phyloP scores from a whole-genome alignment of 1,140 invertebrate genomes.

The Lordiphosa collinella region DNA sequence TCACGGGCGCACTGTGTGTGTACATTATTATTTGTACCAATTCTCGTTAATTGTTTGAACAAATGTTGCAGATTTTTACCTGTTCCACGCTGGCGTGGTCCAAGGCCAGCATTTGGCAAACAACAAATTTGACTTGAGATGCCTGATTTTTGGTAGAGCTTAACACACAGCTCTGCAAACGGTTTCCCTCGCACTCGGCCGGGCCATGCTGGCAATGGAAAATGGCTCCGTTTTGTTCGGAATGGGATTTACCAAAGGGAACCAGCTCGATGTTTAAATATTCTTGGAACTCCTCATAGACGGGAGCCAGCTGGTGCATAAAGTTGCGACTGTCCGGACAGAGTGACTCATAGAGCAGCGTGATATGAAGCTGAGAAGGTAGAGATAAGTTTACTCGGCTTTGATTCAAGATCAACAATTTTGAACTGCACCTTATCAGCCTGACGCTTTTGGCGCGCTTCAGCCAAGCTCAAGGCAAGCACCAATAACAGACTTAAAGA shows the following conservation, averaged over 20 bases:
- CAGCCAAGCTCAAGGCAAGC: constrained; percentile 15
- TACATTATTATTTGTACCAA: constrained; percentile 1
- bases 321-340: constrained; percentile 89
- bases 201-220: constrained; percentile 86
- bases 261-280: constrained; percentile 82
- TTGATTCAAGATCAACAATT: background rate
- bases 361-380: constrained; percentile 55
- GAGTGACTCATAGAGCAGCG: constrained; percentile 88
- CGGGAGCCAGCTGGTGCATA: constrained; percentile 81
- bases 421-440: constrained; percentile 31
- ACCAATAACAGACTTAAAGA: constrained; percentile 24
- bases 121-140: constrained; percentile 80
- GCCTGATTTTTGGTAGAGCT: constrained; percentile 78
- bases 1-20: constrained; percentile 80
- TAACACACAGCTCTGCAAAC: constrained; percentile 84
- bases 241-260: constrained; percentile 89
- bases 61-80: constrained; percentile 31
- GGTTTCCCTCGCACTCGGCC: constrained; percentile 84
- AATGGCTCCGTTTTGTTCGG: constrained; percentile 78
- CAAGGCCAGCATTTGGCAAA: constrained; percentile 81
- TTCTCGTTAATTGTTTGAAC: constrained; percentile 25
- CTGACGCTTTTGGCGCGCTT: constrained; percentile 37
- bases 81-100: constrained; percentile 48
- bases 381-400: no score
- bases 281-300: constrained; percentile 80